These are phyloP conservation scores for Remorina albescens DNA, from an alignment of 2,797 vertebrate species.

Conservation along the genomic window DNA sequence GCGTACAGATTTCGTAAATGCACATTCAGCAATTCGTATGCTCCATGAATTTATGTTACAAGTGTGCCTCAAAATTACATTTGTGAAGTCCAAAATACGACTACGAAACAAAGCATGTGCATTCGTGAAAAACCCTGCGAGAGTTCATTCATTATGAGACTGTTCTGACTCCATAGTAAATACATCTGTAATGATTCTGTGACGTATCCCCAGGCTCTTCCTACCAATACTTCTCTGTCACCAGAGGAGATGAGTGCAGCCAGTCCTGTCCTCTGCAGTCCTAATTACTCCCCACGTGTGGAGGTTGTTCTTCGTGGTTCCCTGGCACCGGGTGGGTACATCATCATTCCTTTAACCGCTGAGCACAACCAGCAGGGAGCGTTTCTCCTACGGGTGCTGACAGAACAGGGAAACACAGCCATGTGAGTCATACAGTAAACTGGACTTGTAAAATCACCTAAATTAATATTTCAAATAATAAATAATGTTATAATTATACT, in stretches of 20 bases:
- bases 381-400: conserved; percentile 84
- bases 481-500: no score
- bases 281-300: conserved; percentile 37
- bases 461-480: no score
- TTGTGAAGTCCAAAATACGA: no score
- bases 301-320: conserved; percentile 79
- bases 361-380: conserved; percentile 73
- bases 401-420: conserved; percentile 69
- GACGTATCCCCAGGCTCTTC: conserved; percentile 61
- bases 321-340: conserved; percentile 79
- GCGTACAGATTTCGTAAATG: no score
- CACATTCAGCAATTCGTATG: no score
- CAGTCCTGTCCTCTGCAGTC: conserved; percentile 40
- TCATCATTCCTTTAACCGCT: conserved; percentile 79
- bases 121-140: no score
- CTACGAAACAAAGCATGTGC: no score
- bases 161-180: no score
- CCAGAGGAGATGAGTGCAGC: conserved; percentile 41
- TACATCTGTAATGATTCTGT: background rate
- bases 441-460: no score
- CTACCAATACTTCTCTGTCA: conserved; percentile 48
- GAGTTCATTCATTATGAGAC: no score
- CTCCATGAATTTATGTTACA: no score
- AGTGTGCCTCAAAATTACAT: no score
- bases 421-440: conserved; percentile 58